Evolutionary conservation across 92 coral and sea anemone species (phyloP).

Genomic region (Hydrozoanthus gracilis): DNA sequence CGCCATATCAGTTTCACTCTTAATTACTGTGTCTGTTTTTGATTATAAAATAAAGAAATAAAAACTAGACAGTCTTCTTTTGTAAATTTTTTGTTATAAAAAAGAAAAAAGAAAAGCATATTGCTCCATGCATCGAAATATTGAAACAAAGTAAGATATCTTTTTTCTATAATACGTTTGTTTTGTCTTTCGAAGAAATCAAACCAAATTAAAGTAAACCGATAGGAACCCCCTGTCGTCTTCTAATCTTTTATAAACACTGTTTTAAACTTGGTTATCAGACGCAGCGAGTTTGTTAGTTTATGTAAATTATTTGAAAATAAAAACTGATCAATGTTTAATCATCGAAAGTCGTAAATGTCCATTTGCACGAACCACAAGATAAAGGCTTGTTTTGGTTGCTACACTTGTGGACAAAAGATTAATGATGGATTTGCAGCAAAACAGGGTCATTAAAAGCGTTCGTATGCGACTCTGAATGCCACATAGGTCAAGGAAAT

Average conservation of each 20-base stretch:
- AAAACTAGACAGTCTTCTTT: too few species aligned
- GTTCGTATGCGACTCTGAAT: not conserved
- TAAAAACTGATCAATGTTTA: constrained; percentile 36
- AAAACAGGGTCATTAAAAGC: not conserved
- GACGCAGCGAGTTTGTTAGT: not conserved
- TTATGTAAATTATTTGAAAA: constrained; percentile 35
- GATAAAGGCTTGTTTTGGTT: constrained; percentile 36
- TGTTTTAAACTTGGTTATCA: not conserved
- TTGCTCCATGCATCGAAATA: too few species aligned
- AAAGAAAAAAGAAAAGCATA: too few species aligned
- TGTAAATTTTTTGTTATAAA: too few species aligned
- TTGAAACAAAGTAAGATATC: not conserved
- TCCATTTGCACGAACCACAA: constrained; percentile 32
- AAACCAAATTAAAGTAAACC: not conserved
- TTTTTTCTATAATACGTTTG: not conserved
- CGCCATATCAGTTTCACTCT: too few species aligned
- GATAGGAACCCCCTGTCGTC: not conserved
- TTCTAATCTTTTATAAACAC: not conserved
- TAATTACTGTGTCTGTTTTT: too few species aligned
- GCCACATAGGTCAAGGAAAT: too few species aligned
- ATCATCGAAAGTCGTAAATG: constrained; percentile 5
- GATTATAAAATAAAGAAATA: too few species aligned
- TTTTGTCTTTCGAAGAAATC: not conserved
- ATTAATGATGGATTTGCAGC: not conserved
- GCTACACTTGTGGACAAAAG: constrained; percentile 16